Evolutionary conservation across 2,888 invertebrate species (phyloP), one percentile per base, ranked within the genome.

Genomic region (Icerya purchasi): DNA sequence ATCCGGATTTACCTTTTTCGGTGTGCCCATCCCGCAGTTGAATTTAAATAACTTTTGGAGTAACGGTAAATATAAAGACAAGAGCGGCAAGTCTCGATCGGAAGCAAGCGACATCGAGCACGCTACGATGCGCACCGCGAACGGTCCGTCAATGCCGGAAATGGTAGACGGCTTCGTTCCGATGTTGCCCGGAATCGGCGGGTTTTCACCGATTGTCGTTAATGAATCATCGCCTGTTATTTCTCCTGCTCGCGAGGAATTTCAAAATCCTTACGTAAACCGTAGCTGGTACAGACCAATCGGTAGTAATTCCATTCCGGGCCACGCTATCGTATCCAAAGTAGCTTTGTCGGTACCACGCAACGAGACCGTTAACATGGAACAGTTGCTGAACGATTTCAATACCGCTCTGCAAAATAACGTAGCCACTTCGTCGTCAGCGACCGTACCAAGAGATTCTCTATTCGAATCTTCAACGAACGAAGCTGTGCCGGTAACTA

Each of bases 131-230:
- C 71, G 71, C 57, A 68, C 71, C 25, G 69, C 69, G 54, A 71
- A 72, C 61, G 73, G 73, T 5, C 72, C 72, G 1, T 77, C 77
- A 50, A 70, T 75, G 58, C 82, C 82, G 0, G 78, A 79, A 67
- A 78, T 84, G 58, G 81, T 85, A 71, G 85, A 86, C 19, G 86
- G 86, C 1, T 88, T 88, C 68, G 74, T 81, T 18, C 88, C 88
- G 19, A 77, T 85, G 66, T 69, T 85, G 20, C 86, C 86, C 1
- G 80, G 80, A 50, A 74, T 78, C 62, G 81, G 84, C 50, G 86
- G 86, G 5, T 87, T 87, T 67, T 78, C 76, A 68, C 87, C 87
- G 0, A 80, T 82, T 21, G 36, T 36, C 14, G 8, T 8, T 36
- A 5, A 8, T 8, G 36, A 36, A 36, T n/a, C n/a, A n/a, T n/a